Evolutionary conservation across 2,113 vertebrate species (phyloP), one percentile per base, ranked within the genome.

Genomic region (Phyllopteryx taeniolatus): DNA sequence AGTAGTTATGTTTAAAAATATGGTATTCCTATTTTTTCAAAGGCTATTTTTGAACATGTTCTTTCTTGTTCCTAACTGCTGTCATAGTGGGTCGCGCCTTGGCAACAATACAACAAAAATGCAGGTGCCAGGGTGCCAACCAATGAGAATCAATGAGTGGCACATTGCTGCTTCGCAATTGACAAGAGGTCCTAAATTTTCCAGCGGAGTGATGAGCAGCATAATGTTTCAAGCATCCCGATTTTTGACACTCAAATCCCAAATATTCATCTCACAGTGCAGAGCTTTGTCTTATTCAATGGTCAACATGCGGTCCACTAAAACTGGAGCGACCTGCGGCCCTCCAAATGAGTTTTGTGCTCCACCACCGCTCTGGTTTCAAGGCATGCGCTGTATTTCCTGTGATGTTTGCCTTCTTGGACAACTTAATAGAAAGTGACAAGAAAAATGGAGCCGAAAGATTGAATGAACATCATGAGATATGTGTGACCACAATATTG

Each of bases 381-480:
- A 62, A 62, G 54, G 42, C 35, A 78, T 79, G 78, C 72, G 57
- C 71, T 76, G n/a, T 63, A 59, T 83, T 68, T 76, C n/a, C 69
- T 73, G 65, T 63, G 20, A 79, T 70, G 72, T 85, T 76, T 83
- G 81, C 60, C 69, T 74, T 72, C 49, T 74, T 67, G 69, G 68
- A 67, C 56, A 60, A 20, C 67, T 42, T 78, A 76, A 82, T 64
- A 57, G 56, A 74, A 73, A 82, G 68, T 67, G 79, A 85, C 72
- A 85, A 64, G 76, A 82, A 67, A 76, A 77, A 79, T 35, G 66
- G 83, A 71, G 51, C 59, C 43, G 53, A 69, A 66, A 69, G 70
- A 78, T 74, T 69, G 53, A 70, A 76, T 44, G 71, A 43, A 67
- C 75, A 72, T 78, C 17, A 68, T 65, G 64, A 72, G 63, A 57